Conservation (phyloP, 2,888 invertebrate genomes). For the Andrena trimmerana region DNA sequence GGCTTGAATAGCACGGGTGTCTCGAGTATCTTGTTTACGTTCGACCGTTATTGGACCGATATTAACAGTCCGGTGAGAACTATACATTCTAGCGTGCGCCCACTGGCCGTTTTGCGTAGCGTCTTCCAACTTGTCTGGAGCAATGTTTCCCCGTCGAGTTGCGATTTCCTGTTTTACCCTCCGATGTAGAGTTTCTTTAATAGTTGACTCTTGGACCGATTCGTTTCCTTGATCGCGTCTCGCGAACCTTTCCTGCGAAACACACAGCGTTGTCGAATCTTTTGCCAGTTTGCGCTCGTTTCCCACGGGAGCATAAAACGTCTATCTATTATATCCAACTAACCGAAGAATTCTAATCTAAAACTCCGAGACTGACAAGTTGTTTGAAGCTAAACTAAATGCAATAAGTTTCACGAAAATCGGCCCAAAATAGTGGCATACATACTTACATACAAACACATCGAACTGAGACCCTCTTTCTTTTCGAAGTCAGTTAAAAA, state of each 20-base stretch:
- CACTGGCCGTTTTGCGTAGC: slow-evolving; percentile 3
- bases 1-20: slow-evolving; percentile 7
- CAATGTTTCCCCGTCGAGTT: background rate
- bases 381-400: too few species aligned
- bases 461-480: too few species aligned
- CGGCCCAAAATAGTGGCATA: too few species aligned
- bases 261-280: slow-evolving; percentile 20
- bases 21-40: slow-evolving; percentile 20
- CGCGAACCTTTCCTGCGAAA: slow-evolving; percentile 39
- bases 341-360: too few species aligned
- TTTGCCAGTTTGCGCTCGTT: background rate
- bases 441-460: too few species aligned
- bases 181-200: slow-evolving; percentile 9
- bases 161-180: slow-evolving; percentile 6
- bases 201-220: slow-evolving; percentile 10
- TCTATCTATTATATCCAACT: background rate
- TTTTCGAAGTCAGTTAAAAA: too few species aligned
- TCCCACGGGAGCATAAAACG: background rate
- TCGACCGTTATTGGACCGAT: background rate
- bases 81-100: slow-evolving; percentile 10
- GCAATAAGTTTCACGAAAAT: too few species aligned
- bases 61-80: background rate
- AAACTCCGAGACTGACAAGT: too few species aligned
- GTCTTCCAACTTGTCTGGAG: background rate
- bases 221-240: slow-evolving; percentile 1